Percentiles rank a stretch among this genome's conserved stretches.
Evolutionary conservation across 2,888 invertebrate genomes (phyloP).

Genomic region (Agrochola circellaris): DNA sequence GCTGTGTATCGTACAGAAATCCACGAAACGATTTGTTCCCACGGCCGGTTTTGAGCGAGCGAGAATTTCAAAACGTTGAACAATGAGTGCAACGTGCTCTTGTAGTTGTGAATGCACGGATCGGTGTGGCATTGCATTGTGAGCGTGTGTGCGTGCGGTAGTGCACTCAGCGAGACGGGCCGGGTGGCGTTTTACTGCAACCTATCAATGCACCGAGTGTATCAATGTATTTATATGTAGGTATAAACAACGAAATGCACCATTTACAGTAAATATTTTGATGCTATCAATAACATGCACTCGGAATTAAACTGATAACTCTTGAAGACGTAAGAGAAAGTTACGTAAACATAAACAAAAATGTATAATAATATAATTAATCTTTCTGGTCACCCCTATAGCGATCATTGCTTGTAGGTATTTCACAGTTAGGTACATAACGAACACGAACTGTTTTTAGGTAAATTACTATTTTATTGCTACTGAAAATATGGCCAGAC

Average conservation of each 20-base stretch:
- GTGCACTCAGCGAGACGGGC: conserved; percentile 62
- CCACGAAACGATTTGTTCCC: conserved; percentile 79
- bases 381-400: not conserved
- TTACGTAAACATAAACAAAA: conserved; percentile 5
- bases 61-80: conserved; percentile 87
- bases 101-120: conserved; percentile 71
- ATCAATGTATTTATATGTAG: conserved; percentile 52
- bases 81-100: conserved; percentile 82
- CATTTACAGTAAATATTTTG: conserved; percentile 31
- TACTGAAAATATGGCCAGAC: no score
- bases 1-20: conserved; percentile 61
- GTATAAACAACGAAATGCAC: conserved; percentile 31
- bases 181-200: conserved; percentile 57
- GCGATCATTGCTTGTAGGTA: not conserved
- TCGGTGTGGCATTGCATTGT: conserved; percentile 69
- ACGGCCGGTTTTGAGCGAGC: conserved; percentile 82
- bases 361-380: not conserved
- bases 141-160: conserved; percentile 68
- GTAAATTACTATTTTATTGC: no score
- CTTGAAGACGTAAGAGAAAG: conserved; percentile 9
- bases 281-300: conserved; percentile 23
- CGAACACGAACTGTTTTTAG: not conserved
- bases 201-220: conserved; percentile 59
- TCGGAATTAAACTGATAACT: conserved; percentile 25
- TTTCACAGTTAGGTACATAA: not conserved